Evolutionary conservation across 2,888 invertebrate species (phyloP).

Genomic region (Hirtodrosophila histrioides): DNA sequence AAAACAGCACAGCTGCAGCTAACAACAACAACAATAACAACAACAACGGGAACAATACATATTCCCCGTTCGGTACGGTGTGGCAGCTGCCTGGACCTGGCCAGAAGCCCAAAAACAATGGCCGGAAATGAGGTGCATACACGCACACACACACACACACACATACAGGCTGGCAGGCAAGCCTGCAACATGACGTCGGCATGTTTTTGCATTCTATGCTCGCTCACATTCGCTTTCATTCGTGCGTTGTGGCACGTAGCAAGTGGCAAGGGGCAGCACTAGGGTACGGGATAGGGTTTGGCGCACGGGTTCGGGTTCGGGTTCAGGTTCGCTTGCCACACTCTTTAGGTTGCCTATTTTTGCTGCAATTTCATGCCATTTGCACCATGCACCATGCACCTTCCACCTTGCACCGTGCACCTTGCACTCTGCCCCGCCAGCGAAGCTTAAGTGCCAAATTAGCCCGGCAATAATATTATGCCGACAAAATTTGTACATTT

Average conservation of each 20-base stretch:
- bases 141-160: constrained; percentile 38
- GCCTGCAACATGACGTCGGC: constrained; percentile 40
- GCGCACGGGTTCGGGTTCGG: constrained; percentile 18
- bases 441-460: constrained; percentile 36
- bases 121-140: constrained; percentile 76
- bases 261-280: not conserved
- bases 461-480: constrained; percentile 61
- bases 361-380: constrained; percentile 73
- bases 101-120: constrained; percentile 66
- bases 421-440: not conserved
- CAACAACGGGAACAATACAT: constrained; percentile 31
- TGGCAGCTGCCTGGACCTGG: constrained; percentile 28
- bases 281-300: constrained; percentile 2
- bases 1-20: constrained; percentile 57
- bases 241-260: constrained; percentile 41
- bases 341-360: constrained; percentile 54
- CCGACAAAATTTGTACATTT: constrained; percentile 45
- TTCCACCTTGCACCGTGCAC: constrained; percentile 1
- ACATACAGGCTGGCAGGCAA: constrained; percentile 2
- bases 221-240: constrained; percentile 43
- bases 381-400: constrained; percentile 63
- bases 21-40: constrained; percentile 42
- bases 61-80: not conserved
- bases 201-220: constrained; percentile 43
- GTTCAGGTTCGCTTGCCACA: constrained; percentile 42